These are phyloP conservation scores for Microtus pennsylvanicus DNA, from an alignment of 2,113 vertebrate species.

Conservation along the genomic window DNA sequence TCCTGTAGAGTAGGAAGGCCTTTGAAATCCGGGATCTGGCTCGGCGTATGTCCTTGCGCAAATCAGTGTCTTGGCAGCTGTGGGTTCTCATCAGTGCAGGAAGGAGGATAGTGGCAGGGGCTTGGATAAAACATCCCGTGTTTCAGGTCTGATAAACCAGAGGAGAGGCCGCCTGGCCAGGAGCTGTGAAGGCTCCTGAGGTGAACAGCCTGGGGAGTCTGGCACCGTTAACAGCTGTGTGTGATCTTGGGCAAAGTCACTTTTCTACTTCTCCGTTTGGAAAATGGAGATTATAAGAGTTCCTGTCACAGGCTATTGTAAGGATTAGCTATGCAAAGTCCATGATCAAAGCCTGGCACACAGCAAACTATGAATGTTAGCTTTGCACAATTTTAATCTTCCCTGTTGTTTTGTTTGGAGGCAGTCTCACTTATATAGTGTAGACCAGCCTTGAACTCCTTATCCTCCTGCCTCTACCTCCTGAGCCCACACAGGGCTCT, in stretches of 20 bases:
- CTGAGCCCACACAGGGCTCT: neutral
- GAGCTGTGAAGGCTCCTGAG: neutral
- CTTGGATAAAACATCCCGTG: constrained; percentile 42
- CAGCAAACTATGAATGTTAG: neutral
- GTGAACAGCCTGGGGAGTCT: neutral
- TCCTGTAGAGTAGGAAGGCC: neutral
- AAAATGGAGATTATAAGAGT: constrained; percentile 25
- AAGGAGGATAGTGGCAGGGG: constrained; percentile 47
- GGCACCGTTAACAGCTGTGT: neutral
- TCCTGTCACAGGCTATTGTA: constrained; percentile 22
- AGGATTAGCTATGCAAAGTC: neutral
- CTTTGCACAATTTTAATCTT: neutral
- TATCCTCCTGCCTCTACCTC: neutral
- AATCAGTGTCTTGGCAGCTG: constrained; percentile 19
- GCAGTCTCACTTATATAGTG: neutral
- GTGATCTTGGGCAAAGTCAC: neutral
- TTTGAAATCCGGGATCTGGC: neutral
- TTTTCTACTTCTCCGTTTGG: constrained; percentile 50
- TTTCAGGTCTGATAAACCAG: constrained; percentile 42
- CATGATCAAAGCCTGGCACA: constrained; percentile 43
- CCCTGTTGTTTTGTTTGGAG: neutral
- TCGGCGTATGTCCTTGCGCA: constrained; percentile 31
- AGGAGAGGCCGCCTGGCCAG: constrained; percentile 38
- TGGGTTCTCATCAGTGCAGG: constrained; percentile 25
- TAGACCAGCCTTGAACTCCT: neutral